Evolutionary conservation across 2,113 vertebrate genomes (phyloP), one percentile per base, ranked within the genome.

Genomic region (Nycticorax nycticorax): DNA sequence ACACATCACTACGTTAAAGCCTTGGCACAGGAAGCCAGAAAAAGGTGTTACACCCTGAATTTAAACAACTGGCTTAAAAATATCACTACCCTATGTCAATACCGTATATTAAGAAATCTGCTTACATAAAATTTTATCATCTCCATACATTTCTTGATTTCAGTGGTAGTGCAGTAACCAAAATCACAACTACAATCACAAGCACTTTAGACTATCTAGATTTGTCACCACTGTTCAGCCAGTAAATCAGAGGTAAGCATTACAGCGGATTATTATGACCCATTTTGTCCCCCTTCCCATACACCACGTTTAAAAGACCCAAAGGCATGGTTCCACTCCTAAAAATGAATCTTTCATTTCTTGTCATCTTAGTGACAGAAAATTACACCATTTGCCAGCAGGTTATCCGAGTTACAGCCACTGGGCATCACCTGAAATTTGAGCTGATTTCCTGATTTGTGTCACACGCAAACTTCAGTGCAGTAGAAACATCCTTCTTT

Each of bases 1-100:
- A 48, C 27, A 8, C 21, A 6, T 6, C 14, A 2, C 21, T 7
- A 6, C 2, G 12, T 8, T 26, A 14, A 60, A n/a, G 11, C 41
- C 87, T 67, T 28, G 62, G 52, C 84, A 59, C 17, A 27, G 62
- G 57, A 75, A 79, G 22, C 17, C 78, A 72, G 66, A 59, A 21
- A 48, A 48, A 68, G 23, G n/a, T 57, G 9, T 64, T 45, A 10
- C 3, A 76, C 41, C 64, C 63, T 75, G 55, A 43, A 66, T 71
- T 62, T 75, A 57, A 83, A 59, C 28, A 64, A 45, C 43, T 45
- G 43, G 27, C 43, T 73, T 82, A 9, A 71, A 92, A 85, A 27
- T 18, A 26, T 5, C 55, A 37, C 16, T 60, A 16, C 45, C 27
- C 56, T 28, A 6, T 8, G 30, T 20, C 66, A 56, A n/a, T 33